Evolutionary conservation across 2,797 vertebrate species (phyloP).

Genomic region (Typhlichthys eigenmanni): DNA sequence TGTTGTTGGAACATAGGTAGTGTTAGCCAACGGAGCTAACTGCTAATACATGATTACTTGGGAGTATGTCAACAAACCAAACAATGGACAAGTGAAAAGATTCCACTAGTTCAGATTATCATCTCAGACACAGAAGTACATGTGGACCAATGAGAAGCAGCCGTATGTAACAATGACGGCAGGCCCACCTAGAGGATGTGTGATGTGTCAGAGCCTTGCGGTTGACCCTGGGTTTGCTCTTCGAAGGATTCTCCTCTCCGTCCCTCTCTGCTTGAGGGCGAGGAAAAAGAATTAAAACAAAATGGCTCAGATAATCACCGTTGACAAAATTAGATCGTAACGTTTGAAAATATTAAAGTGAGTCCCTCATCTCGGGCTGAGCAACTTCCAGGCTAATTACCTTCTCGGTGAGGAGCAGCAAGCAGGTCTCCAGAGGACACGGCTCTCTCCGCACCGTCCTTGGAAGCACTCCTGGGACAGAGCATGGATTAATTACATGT

Average conservation of each 20-base stretch:
- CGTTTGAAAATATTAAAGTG: conserved; percentile 32
- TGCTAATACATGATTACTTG: background rate
- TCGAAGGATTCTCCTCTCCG: conserved; percentile 28
- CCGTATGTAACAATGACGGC: background rate
- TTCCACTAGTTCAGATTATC: no score
- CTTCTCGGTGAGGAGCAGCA: conserved; percentile 64
- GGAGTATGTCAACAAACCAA: no score
- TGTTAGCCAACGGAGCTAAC: background rate
- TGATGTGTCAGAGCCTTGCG: conserved; percentile 57
- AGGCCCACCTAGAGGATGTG: conserved; percentile 48
- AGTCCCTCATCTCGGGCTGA: conserved; percentile 7
- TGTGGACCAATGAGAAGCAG: no score
- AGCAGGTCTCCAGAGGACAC: conserved; percentile 62
- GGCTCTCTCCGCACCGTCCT: conserved; percentile 63
- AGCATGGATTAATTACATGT: conserved; percentile 48
- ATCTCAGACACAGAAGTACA: no score
- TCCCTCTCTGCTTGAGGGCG: conserved; percentile 47
- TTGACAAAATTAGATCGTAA: conserved; percentile 25
- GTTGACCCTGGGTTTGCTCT: conserved; percentile 63
- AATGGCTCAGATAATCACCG: conserved; percentile 23
- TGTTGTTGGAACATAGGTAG: conserved; percentile 2
- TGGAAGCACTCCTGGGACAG: conserved; percentile 64
- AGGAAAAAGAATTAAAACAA: background rate
- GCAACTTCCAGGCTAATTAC: conserved; percentile 48
- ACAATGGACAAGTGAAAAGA: no score